These are phyloP conservation scores for Oxygymnocypris stewartii DNA, from an alignment of 2,113 vertebrate species.

Conservation along the genomic window DNA sequence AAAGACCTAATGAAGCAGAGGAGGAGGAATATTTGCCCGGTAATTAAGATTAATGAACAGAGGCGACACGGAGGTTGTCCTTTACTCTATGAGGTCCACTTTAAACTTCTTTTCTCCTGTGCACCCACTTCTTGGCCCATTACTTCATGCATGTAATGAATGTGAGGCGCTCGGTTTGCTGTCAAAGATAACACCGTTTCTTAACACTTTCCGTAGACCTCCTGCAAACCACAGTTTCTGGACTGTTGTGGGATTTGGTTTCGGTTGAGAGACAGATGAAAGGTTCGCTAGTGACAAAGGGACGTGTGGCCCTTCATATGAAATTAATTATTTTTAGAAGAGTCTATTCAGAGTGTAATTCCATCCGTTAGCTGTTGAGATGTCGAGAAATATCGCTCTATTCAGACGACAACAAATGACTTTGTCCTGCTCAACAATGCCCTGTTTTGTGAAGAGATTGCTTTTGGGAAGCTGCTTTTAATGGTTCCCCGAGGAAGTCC, in stretches of 20 bases:
- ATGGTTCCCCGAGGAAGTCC: background rate
- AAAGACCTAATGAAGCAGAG: constrained; percentile 77
- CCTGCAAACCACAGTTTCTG: constrained; percentile 20
- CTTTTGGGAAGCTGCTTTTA: constrained; percentile 5
- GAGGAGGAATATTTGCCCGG: constrained; percentile 68
- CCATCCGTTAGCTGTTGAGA: background rate
- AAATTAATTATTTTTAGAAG: constrained; percentile 27
- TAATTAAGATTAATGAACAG: constrained; percentile 81
- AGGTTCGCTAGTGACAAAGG: constrained; percentile 37
- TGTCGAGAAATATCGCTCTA: background rate
- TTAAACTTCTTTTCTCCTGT: constrained; percentile 22
- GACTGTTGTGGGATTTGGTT: constrained; percentile 13
- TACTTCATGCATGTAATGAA: constrained; percentile 41
- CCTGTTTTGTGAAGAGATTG: background rate
- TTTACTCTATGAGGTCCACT: constrained; percentile 51
- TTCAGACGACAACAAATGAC: constrained; percentile 14
- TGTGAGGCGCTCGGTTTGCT: background rate
- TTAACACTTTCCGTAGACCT: background rate
- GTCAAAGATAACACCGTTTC: background rate
- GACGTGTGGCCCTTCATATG: background rate
- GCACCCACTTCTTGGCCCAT: constrained; percentile 13
- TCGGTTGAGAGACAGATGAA: constrained; percentile 14
- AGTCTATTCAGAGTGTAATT: background rate
- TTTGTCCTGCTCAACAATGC: constrained; percentile 20
- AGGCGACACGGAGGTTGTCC: constrained; percentile 71